Percentiles rank a stretch among this genome's conserved stretches.
These are phyloP conservation scores for Ectropis crepuscularia DNA, from an alignment of 2,888 invertebrate genomes.

Conservation along the genomic window DNA sequence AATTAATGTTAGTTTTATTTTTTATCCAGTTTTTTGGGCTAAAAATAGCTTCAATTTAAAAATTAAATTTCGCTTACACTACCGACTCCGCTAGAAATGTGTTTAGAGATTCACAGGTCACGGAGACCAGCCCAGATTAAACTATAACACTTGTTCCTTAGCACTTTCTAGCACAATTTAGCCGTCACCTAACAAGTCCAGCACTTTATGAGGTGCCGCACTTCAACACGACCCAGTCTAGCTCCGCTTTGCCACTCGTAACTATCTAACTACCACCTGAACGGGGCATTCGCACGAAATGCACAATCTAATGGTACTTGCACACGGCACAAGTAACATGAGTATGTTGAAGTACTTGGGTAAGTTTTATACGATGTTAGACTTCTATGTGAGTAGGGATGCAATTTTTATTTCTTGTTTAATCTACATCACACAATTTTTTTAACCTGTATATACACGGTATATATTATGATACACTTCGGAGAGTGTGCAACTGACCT, in stretches of 20 bases:
- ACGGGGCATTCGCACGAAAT: conserved; percentile 44
- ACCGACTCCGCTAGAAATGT: background rate
- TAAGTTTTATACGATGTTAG: too few relatives aligned
- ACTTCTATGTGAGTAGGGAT: too few relatives aligned
- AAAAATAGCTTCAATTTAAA: too few relatives aligned
- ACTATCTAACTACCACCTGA: conserved; percentile 43
- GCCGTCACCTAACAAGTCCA: conserved; percentile 39
- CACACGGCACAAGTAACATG: background rate
- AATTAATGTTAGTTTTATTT: too few relatives aligned
- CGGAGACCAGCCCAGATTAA: conserved; percentile 7
- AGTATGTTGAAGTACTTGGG: too few relatives aligned
- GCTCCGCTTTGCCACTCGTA: conserved; percentile 35
- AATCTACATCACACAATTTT: too few relatives aligned
- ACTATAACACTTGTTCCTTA: conserved; percentile 21
- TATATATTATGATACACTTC: too few relatives aligned
- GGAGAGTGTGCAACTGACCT: too few relatives aligned
- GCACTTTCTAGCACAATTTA: conserved; percentile 39
- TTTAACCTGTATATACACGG: too few relatives aligned
- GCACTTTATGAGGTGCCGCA: conserved; percentile 44
- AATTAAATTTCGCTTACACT: too few relatives aligned
- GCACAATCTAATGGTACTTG: conserved; percentile 33
- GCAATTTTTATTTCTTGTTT: too few relatives aligned
- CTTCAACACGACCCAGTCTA: conserved; percentile 43
- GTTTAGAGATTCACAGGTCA: background rate
- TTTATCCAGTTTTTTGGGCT: too few relatives aligned